A percentile compares a stretch with the other conserved stretches of the same genome.
phyloP scores from a whole-genome alignment of 2,113 vertebrate genomes.

The Rissa tridactyla region DNA sequence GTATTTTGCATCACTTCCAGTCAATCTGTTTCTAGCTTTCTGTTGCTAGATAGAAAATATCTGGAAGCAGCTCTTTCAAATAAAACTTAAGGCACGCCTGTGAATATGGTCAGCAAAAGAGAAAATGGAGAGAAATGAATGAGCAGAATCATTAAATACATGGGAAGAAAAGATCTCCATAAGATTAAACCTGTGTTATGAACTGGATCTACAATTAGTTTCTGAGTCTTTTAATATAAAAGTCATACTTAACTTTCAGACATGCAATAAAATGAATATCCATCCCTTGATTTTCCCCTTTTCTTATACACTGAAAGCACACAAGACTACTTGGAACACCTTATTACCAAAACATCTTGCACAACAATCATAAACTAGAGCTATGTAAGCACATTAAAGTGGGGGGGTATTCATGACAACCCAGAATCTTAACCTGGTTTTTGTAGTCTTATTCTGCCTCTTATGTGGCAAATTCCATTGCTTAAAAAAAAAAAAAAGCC shows the following conservation, averaged over 20 bases:
- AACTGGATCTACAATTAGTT: not conserved
- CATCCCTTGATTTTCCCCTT: fast-evolving
- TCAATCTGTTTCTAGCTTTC: not conserved
- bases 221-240: not conserved
- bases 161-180: not conserved
- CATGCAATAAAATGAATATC: not conserved
- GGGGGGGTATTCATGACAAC: not conserved
- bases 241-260: not conserved
- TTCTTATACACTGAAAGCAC: not conserved
- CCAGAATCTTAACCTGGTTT: not conserved
- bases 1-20: not conserved
- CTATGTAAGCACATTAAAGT: not conserved
- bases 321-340: not conserved
- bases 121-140: not conserved
- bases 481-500: not conserved
- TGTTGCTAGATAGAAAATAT: not conserved
- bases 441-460: not conserved
- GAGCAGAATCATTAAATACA: not conserved
- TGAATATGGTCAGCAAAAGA: not conserved
- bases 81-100: not conserved
- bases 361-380: not conserved
- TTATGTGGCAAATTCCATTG: not conserved
- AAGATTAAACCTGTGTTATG: not conserved
- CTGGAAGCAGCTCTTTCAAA: not conserved
- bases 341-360: not conserved